Evolutionary conservation across 2,888 invertebrate species (phyloP), one percentile per base, ranked within the genome.

Genomic region (Rugalucina vietnamica): DNA sequence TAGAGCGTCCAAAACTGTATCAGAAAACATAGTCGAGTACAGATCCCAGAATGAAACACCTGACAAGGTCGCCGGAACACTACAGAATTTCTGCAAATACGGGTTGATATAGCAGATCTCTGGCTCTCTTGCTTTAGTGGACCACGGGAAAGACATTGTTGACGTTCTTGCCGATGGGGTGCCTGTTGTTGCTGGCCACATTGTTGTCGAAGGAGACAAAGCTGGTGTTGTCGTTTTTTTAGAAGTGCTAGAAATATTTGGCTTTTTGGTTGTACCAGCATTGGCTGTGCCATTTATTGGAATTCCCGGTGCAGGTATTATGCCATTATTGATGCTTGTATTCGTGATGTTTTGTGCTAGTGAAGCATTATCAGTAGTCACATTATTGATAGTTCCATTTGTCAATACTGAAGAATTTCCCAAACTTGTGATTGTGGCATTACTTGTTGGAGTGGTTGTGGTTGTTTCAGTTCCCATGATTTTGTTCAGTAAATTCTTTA

Each of bases 31-130:
- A 8, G 85, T 71, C 0, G 75, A 79, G 54, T 89, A 89, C 10
- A 90, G 60, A 50, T 90, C 89, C 88, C 88, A 89, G 37, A 90
- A 87, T 21, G 86, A 84, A 29, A 86, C 84, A 49, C 82, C 87
- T n/a, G 72, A 69, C 65, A 89, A 50, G 14, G 76, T 81, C 21
- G 60, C 80, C 5, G 88, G 83, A 1, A 87, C 81, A 2, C 75
- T 2, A 34, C 87, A 87, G n/a, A 79, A 85, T 49, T 83, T 77
- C 81, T 87, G 71, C 36, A 82, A 76, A 37, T 36, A 70, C 10
- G 79, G 69, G 24, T 83, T 77, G 14, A 73, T 37, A n/a, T 36
- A 36, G 21, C 70, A 70, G 5, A 12, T 4, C 5, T 36, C 70
- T 12, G 36, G 37, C 21, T 69, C 69, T 14, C 4, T 29, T n/a